These are phyloP conservation scores for Aptenodytes forsteri DNA, from an alignment of 2,113 vertebrate species.

Conservation along the genomic window DNA sequence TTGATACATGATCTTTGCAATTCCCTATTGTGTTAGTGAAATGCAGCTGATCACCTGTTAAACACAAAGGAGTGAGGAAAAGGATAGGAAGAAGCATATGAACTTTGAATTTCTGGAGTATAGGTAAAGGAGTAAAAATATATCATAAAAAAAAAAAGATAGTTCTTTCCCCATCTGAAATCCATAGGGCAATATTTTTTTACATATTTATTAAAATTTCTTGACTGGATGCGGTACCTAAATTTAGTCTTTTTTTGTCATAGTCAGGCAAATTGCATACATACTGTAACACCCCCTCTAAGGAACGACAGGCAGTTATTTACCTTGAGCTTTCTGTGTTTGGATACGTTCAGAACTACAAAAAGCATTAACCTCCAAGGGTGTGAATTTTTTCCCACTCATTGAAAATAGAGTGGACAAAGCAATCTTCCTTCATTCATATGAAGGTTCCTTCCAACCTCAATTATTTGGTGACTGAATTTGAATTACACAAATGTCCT, in stretches of 20 bases:
- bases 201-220: background rate
- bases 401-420: background rate
- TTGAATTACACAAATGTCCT: background rate
- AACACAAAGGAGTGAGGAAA: background rate
- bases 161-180: background rate
- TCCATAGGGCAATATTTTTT: background rate
- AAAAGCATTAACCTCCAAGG: background rate
- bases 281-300: rapidly evolving
- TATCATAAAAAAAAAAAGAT: background rate
- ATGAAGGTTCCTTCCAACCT: background rate
- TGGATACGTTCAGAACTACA: background rate
- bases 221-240: background rate
- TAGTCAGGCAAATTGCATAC: background rate
- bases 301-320: background rate
- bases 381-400: background rate
- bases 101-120: background rate
- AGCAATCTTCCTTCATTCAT: background rate
- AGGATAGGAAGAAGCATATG: background rate
- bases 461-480: background rate
- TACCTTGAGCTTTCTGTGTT: background rate
- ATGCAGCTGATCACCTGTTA: background rate
- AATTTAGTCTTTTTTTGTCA: background rate
- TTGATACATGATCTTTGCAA: background rate
- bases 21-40: background rate
- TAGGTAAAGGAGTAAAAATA: background rate